phyloP scores from a whole-genome alignment of 2,888 invertebrate genomes.

The Drosophila neutralis region DNA sequence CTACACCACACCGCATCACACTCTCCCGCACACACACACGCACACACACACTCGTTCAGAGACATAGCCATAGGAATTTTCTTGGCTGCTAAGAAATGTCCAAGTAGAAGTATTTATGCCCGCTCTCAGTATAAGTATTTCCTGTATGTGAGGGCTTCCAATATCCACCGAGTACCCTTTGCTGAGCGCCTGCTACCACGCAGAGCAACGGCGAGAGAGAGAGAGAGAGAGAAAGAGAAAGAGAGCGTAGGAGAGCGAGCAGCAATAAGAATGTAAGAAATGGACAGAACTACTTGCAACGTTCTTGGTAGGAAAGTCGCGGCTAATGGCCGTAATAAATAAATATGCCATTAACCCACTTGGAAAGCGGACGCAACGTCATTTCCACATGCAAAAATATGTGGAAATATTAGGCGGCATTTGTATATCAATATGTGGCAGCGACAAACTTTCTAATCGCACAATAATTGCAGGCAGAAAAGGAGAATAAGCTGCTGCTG shows the following conservation, averaged over 20 bases:
- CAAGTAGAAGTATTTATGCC: conserved; percentile 13
- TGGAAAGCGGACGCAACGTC: conserved; percentile 40
- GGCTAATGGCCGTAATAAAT: conserved; percentile 69
- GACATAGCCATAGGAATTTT: conserved; percentile 12
- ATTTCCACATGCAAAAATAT: conserved; percentile 54
- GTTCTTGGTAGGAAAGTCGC: conserved; percentile 47
- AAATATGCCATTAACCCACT: conserved; percentile 73
- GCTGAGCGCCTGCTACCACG: conserved; percentile 57
- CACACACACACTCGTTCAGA: background rate
- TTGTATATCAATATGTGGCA: conserved; percentile 64
- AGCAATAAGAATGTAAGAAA: conserved; percentile 17
- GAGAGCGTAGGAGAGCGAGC: conserved; percentile 26
- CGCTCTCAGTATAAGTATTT: conserved; percentile 21
- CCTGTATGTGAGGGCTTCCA: conserved; percentile 15
- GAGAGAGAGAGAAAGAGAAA: background rate
- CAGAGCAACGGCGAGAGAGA: conserved; percentile 23
- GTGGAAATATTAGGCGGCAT: conserved; percentile 56
- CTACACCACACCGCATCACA: background rate
- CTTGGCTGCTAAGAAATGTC: conserved; percentile 29
- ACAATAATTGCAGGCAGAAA: conserved; percentile 69
- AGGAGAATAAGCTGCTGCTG: conserved; percentile 43
- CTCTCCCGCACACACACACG: background rate
- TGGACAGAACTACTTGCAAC: conserved; percentile 34
- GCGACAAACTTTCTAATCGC: conserved; percentile 81
- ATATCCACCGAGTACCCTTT: conserved; percentile 19